phyloP scores from a whole-genome alignment of 2,888 invertebrate genomes.

The Nezara viridula region DNA sequence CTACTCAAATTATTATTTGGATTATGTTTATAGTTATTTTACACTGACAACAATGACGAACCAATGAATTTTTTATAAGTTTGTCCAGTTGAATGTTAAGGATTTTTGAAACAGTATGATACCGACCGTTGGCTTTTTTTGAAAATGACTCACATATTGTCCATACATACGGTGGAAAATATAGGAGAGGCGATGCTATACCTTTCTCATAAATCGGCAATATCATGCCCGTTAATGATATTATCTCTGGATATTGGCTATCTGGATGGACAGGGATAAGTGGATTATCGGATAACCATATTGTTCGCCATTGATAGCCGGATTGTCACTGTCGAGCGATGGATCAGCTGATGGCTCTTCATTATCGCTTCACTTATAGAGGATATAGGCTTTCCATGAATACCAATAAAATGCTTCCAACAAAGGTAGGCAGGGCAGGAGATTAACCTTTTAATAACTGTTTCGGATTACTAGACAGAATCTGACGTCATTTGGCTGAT shows the following conservation, averaged over 20 bases:
- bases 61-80: too few species aligned
- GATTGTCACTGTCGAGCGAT: background rate
- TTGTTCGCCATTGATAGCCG: background rate
- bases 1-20: too few species aligned
- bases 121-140: too few species aligned
- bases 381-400: background rate
- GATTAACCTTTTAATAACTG: background rate
- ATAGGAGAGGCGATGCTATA: background rate
- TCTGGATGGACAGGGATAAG: background rate
- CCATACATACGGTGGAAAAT: too few species aligned
- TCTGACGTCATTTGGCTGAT: too few species aligned
- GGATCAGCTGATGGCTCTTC: background rate
- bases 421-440: background rate
- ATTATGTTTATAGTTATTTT: too few species aligned
- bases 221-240: background rate
- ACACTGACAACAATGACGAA: too few species aligned
- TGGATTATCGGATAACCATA: conserved; percentile 5
- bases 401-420: background rate
- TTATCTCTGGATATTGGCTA: background rate
- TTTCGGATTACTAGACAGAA: background rate
- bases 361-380: background rate
- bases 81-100: too few species aligned
- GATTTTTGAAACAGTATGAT: too few species aligned
- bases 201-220: background rate
- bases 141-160: too few species aligned